These are phyloP conservation scores for Melolontha melolontha DNA, from an alignment of 2,888 invertebrate genomes.

Conservation along the genomic window DNA sequence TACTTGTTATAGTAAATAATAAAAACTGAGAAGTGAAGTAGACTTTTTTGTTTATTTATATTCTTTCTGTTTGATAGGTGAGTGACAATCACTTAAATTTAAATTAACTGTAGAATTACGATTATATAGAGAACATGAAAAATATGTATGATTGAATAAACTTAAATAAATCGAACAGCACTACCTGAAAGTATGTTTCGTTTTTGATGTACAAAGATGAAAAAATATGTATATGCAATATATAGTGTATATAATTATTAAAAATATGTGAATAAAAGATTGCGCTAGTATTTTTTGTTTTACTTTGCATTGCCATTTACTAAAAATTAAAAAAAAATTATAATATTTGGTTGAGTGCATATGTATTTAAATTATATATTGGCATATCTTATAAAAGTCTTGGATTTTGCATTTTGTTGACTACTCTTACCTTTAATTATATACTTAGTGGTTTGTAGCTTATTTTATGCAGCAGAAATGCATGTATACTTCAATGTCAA, in stretches of 20 bases:
- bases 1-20: not conserved
- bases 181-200: constrained; percentile 44
- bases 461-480: no score
- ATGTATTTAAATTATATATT: no score
- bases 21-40: constrained; percentile 9
- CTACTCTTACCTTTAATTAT: no score
- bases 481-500: no score
- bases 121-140: constrained; percentile 2
- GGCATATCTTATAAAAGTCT: no score
- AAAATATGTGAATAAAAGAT: constrained; percentile 43
- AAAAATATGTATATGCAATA: constrained; percentile 46
- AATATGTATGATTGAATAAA: constrained; percentile 1
- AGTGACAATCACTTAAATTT: constrained; percentile 49
- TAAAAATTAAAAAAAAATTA: no score
- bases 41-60: constrained; percentile 18
- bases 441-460: no score
- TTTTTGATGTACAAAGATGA: constrained; percentile 44
- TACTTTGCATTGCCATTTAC: not conserved
- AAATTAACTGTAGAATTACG: constrained; percentile 26
- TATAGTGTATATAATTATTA: constrained; percentile 40
- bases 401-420: no score
- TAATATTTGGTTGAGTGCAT: no score
- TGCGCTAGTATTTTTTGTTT: constrained; percentile 34
- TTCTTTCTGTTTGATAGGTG: constrained; percentile 40
- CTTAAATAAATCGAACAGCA: constrained; percentile 27